phyloP scores from a whole-genome alignment of 2,113 vertebrate species.

The Willisornis vidua region DNA sequence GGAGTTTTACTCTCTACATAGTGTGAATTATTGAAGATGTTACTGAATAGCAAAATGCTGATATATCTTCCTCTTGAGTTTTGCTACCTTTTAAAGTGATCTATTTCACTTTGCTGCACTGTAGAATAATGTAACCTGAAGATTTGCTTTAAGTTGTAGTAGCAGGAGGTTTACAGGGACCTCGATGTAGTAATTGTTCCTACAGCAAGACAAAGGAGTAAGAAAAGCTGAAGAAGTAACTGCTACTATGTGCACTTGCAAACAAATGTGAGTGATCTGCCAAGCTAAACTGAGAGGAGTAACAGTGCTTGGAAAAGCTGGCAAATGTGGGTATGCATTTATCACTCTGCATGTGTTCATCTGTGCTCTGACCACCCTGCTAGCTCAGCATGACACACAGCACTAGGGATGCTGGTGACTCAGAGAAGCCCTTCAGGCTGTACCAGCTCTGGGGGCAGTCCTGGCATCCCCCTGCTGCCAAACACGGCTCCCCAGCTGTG shows the following conservation, averaged over 20 bases:
- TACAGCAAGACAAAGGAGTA: not conserved
- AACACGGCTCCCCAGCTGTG: not conserved
- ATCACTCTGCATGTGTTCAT: not conserved
- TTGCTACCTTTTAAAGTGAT: not conserved
- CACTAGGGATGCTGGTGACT: not conserved
- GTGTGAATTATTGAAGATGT: not conserved
- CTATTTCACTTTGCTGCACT: not conserved
- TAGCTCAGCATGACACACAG: not conserved
- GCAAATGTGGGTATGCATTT: not conserved
- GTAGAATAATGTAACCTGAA: not conserved
- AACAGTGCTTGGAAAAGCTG: not conserved
- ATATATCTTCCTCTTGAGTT: fast-evolving
- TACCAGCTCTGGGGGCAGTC: not conserved
- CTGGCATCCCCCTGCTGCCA: not conserved
- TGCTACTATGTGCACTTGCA: fast-evolving
- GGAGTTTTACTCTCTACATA: not conserved
- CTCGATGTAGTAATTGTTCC: not conserved
- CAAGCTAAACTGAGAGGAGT: not conserved
- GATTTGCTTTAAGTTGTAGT: not conserved
- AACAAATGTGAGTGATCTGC: not conserved
- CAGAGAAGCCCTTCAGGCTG: not conserved
- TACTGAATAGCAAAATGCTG: not conserved
- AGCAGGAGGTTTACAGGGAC: not conserved
- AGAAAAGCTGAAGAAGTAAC: not conserved
- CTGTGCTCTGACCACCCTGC: not conserved